These are phyloP conservation scores for Numida meleagris DNA, from an alignment of 2,113 vertebrate genomes.

Conservation along the genomic window DNA sequence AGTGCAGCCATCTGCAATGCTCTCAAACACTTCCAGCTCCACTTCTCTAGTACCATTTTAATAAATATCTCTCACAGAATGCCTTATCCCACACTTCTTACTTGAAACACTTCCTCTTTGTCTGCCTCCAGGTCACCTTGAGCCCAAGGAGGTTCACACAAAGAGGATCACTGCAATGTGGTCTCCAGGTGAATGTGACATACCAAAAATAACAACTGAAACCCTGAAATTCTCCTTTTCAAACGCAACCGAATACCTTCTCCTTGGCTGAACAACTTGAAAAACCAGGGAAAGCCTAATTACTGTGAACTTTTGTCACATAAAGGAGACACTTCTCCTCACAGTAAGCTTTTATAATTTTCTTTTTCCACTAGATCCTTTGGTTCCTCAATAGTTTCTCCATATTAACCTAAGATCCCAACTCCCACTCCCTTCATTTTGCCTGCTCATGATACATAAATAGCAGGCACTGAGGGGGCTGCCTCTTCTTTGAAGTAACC, in stretches of 20 bases:
- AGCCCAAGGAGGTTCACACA: not conserved
- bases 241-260: not conserved
- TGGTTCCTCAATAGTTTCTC: not conserved
- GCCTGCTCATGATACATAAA: not conserved
- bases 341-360: not conserved
- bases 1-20: not conserved
- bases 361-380: not conserved
- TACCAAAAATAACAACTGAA: not conserved
- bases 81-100: not conserved
- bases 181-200: not conserved
- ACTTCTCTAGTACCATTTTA: not conserved
- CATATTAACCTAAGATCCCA: not conserved
- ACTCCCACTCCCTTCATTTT: not conserved
- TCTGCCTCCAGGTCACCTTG: not conserved
- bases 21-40: not conserved
- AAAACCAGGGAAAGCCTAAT: not conserved
- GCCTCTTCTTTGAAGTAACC: not conserved
- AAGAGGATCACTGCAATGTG: not conserved
- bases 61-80: not conserved
- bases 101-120: not conserved
- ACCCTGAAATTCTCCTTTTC: not conserved
- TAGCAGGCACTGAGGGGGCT: not conserved
- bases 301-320: not conserved
- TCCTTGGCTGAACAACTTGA: not conserved
- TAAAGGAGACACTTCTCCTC: not conserved